These are phyloP conservation scores for Pseudonaja textilis DNA, from an alignment of 2,113 vertebrate species.

Conservation along the genomic window DNA sequence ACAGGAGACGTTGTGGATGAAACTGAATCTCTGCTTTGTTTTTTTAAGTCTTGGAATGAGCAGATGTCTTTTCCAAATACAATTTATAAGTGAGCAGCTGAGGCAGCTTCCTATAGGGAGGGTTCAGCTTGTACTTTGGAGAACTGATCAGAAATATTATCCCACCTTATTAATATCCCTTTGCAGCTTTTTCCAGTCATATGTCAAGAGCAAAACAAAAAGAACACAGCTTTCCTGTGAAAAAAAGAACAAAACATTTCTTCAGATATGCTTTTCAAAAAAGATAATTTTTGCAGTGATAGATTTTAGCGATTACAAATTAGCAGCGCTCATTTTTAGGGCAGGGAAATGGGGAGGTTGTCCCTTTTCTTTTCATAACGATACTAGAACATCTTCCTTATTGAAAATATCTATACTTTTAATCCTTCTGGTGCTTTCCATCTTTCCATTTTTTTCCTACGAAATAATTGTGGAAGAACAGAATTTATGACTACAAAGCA, in stretches of 20 bases:
- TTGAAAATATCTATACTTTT: not conserved
- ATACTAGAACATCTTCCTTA: fast-evolving
- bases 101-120: constrained; percentile 43
- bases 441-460: not conserved
- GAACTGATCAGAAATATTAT: constrained; percentile 58
- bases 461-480: not conserved
- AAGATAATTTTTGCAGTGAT: constrained; percentile 43
- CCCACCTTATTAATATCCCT: constrained; percentile 56
- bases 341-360: not conserved
- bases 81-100: constrained; percentile 41
- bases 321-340: constrained; percentile 13
- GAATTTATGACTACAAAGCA: not conserved
- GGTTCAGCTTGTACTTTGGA: constrained; percentile 53
- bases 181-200: constrained; percentile 55
- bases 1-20: not conserved
- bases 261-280: constrained; percentile 11
- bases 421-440: not conserved
- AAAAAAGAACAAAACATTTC: not conserved
- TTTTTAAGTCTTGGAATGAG: constrained; percentile 46
- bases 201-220: constrained; percentile 50
- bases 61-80: constrained; percentile 34
- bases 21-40: not conserved
- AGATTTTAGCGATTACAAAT: constrained; percentile 31
- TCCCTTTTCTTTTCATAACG: not conserved
- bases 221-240: not conserved